Percentiles rank a stretch among this genome's conserved stretches.
Conservation (phyloP, 2,888 invertebrate species). For the Dicyrtoma fusca region DNA sequence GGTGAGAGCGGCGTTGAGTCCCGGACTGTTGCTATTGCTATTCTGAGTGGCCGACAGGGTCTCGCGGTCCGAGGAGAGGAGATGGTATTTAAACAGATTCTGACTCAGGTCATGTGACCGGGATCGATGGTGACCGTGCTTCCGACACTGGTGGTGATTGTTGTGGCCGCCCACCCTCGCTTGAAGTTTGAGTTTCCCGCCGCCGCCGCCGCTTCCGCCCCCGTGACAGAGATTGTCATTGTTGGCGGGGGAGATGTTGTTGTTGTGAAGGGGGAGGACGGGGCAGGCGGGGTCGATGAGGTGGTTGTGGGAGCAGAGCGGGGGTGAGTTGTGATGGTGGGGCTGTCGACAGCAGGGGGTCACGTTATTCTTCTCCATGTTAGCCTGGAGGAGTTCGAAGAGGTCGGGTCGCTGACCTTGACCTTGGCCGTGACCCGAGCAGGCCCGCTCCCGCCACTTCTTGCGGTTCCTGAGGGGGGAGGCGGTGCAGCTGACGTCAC, state of each 20-base stretch:
- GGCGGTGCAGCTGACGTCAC: constrained; percentile 59
- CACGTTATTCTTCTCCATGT: constrained; percentile 84
- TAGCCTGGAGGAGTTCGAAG: constrained; percentile 83
- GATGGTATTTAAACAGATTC: constrained; percentile 59
- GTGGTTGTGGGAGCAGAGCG: constrained; percentile 52
- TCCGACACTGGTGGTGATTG: constrained; percentile 51
- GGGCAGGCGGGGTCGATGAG: constrained; percentile 54
- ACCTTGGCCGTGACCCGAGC: too few species aligned
- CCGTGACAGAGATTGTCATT: neutral
- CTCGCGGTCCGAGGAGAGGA: constrained; percentile 54
- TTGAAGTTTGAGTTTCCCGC: constrained; percentile 2
- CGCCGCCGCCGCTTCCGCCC: neutral
- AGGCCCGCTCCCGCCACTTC: constrained; percentile 62
- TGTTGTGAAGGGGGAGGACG: constrained; percentile 43
- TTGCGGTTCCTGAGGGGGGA: constrained; percentile 55
- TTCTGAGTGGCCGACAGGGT: constrained; percentile 20
- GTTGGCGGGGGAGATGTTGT: neutral
- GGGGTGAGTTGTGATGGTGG: constrained; percentile 45
- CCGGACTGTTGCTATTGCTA: neutral
- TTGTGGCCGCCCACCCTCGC: constrained; percentile 17
- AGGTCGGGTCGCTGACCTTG: constrained; percentile 80
- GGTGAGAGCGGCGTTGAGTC: neutral
- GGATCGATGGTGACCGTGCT: constrained; percentile 60
- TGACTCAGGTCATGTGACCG: constrained; percentile 61
- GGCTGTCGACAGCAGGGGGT: constrained; percentile 56